Evolutionary conservation across 2,888 invertebrate species (phyloP).

Genomic region (Tethea ocularis): DNA sequence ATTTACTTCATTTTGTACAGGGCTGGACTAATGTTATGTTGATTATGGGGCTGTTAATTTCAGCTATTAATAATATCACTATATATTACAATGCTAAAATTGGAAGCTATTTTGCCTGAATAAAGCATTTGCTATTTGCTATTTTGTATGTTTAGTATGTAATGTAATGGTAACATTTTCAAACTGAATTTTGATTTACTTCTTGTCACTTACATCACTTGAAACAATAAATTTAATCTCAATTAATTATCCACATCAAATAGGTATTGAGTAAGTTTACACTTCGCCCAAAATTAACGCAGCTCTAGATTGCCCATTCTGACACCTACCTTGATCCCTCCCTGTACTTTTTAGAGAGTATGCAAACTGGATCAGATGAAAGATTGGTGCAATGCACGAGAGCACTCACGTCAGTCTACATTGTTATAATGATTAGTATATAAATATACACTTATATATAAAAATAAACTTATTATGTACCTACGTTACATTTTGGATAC

Average conservation of each 20-base stretch:
- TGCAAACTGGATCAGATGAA: conserved; percentile 34
- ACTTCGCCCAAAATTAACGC: neutral
- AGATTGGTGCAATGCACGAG: conserved; percentile 25
- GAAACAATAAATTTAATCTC: no score
- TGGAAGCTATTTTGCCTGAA: no score
- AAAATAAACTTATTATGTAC: no score
- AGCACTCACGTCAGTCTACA: neutral
- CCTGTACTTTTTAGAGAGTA: conserved; percentile 26
- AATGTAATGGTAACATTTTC: no score
- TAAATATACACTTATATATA: neutral
- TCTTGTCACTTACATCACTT: no score
- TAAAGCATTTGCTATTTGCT: no score
- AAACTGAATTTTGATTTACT: no score
- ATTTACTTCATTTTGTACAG: conserved; percentile 20
- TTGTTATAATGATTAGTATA: neutral
- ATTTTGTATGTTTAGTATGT: no score
- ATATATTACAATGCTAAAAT: neutral
- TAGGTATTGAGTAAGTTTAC: neutral
- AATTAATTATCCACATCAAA: no score
- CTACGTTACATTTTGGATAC: neutral
- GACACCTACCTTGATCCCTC: conserved; percentile 2
- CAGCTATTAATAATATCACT: neutral
- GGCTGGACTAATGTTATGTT: neutral
- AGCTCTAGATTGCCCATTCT: conserved; percentile 13
- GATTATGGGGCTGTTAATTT: neutral